These are phyloP conservation scores for Zele albiditarsus DNA, from an alignment of 2,888 invertebrate genomes.

Conservation along the genomic window DNA sequence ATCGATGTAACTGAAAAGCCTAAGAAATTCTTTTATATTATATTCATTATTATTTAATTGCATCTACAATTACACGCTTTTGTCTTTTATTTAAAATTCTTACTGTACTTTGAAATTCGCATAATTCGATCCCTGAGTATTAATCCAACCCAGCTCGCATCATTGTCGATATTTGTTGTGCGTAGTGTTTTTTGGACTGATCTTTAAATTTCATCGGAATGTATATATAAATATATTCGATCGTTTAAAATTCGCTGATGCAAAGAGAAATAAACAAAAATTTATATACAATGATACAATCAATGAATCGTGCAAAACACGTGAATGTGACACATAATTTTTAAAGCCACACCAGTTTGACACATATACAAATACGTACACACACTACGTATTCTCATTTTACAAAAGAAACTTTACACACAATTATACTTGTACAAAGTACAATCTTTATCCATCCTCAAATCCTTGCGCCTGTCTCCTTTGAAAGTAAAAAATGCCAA, in stretches of 20 bases:
- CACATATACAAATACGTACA: slow-evolving; percentile 35
- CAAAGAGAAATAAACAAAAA: slow-evolving; percentile 15
- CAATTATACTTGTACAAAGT: slow-evolving; percentile 8
- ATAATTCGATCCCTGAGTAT: slow-evolving; percentile 36
- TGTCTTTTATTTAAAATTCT: neutral
- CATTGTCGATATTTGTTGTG: slow-evolving; percentile 54
- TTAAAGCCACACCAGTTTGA: slow-evolving; percentile 14
- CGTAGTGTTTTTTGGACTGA: slow-evolving; percentile 52
- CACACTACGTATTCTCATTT: slow-evolving; percentile 21
- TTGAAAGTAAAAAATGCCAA: slow-evolving; percentile 10
- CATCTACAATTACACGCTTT: neutral
- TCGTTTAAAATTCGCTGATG: neutral
- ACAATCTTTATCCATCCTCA: slow-evolving; percentile 1
- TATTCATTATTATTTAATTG: slow-evolving; percentile 23
- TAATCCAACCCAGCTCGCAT: slow-evolving; percentile 38
- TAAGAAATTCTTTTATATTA: slow-evolving; percentile 26
- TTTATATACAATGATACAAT: neutral
- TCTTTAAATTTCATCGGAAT: slow-evolving; percentile 47
- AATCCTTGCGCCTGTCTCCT: neutral
- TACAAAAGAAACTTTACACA: slow-evolving; percentile 29
- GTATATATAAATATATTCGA: slow-evolving; percentile 31
- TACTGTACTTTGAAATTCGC: slow-evolving; percentile 12
- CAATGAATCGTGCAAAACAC: neutral
- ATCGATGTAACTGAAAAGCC: slow-evolving; percentile 7
- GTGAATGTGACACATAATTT: slow-evolving; percentile 3